Percentiles rank a stretch among this genome's conserved stretches.
Evolutionary conservation across 2,113 vertebrate species (phyloP).

Genomic region (Dasypus novemcinctus): DNA sequence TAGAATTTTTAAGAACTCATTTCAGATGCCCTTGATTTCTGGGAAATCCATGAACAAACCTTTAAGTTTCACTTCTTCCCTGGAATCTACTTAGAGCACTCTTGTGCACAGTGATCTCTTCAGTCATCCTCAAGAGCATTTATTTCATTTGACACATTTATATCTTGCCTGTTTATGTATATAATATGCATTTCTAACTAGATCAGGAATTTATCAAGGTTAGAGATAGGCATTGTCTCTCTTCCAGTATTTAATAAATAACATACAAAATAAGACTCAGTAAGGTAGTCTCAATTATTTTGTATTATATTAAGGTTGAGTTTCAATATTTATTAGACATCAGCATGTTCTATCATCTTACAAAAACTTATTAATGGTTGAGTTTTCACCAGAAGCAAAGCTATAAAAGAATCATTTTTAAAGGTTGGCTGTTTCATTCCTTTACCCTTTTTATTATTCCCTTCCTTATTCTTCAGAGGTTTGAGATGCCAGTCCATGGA

Average conservation of each 20-base stretch:
- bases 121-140: not conserved
- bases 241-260: not conserved
- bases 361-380: not conserved
- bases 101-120: not conserved
- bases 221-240: not conserved
- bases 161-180: not conserved
- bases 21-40: not conserved
- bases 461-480: not conserved
- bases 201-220: not conserved
- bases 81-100: not conserved
- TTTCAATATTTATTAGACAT: slow-evolving; percentile 10
- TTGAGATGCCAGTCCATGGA: not conserved
- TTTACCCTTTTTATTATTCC: not conserved
- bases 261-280: not conserved
- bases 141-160: not conserved
- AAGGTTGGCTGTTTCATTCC: not conserved
- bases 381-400: not conserved
- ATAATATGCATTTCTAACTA: not conserved
- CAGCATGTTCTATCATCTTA: not conserved
- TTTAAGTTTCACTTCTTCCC: not conserved
- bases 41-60: not conserved
- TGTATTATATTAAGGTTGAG: not conserved
- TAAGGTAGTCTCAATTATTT: not conserved
- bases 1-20: not conserved
- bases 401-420: not conserved